phyloP scores from a whole-genome alignment of 2,888 invertebrate species.

The Agonopterix arenella region DNA sequence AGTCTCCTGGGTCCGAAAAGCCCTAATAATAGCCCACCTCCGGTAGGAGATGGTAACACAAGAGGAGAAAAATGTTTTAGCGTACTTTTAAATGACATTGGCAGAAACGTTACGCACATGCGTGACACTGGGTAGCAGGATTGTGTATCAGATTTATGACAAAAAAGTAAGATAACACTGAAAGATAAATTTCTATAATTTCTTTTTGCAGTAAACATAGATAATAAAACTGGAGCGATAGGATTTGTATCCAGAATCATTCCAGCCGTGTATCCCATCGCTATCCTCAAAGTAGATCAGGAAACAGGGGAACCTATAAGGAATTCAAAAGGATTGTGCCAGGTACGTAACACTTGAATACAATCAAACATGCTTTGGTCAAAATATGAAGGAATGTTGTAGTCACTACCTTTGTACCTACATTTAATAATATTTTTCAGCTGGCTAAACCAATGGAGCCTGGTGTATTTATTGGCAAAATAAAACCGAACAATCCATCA shows the following conservation, averaged over 20 bases:
- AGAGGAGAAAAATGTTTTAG: too few relatives aligned
- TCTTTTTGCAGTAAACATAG: constrained; percentile 87
- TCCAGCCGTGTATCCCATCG: constrained; percentile 94
- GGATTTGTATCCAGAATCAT: constrained; percentile 95
- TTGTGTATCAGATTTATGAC: neutral
- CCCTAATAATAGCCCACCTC: too few relatives aligned
- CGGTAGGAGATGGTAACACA: too few relatives aligned
- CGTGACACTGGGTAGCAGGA: too few relatives aligned
- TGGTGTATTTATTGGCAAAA: constrained; percentile 98
- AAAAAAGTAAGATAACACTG: neutral
- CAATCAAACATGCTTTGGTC: neutral
- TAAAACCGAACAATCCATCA: constrained; percentile 92
- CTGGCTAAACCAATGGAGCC: constrained; percentile 87
- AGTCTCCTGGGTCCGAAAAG: too few relatives aligned
- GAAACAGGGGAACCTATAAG: constrained; percentile 95
- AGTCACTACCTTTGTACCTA: neutral
- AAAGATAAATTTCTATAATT: neutral
- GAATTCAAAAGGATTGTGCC: constrained; percentile 90
- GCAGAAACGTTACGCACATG: too few relatives aligned
- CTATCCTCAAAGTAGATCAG: constrained; percentile 93
- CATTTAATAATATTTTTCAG: constrained; percentile 27
- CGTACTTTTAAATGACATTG: too few relatives aligned
- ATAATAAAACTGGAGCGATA: constrained; percentile 96
- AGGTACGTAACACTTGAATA: constrained; percentile 35
- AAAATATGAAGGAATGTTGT: neutral